Evolutionary conservation across 2,888 invertebrate species (phyloP), one percentile per base, ranked within the genome.

Genomic region (Crossocerus cetratus): DNA sequence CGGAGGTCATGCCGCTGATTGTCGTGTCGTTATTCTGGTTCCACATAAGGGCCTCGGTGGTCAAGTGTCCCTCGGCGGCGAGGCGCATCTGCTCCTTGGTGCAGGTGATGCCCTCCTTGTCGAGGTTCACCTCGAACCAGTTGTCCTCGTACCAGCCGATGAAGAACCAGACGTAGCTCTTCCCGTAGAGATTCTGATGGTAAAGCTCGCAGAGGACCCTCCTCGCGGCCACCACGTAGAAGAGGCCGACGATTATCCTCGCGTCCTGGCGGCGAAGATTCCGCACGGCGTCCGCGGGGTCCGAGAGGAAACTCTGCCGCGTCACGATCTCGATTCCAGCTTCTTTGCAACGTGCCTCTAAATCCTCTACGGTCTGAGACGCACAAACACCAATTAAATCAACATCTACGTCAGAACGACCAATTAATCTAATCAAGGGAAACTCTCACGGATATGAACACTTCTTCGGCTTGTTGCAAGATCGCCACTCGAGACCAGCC

Each of bases 111-210:
- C 95, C 95, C 89, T 98, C 97, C 69, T 95, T 94, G 81, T 96
- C 95, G 78, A 97, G 91, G 88, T 96, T 96, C 5, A 95, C 94
- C 88, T 97, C 96, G 90, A 97, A 99, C 99, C 99, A 99, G 88
- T 99, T 98, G 90, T 99, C 98, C 88, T 99, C 98, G 91, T 99
- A 99, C 98, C 98, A 99, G 70, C 97, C 99, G 85, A 99, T 99
- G 91, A 99, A 98, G 91, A 99, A 98, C 99, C 99, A 99, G 23
- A 99, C 99, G 91, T 99, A 97, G 53, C 96, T 96, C 84, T 97
- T 96, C 16, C 99, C 99, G 89, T 96, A 99, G 21, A 99, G 92
- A 74, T 95, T 94, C 87, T 98, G 96, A 87, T 97, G 97, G 92
- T 97, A 98, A 84, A 98, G 95, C 91, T 99, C 98, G 90, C 99